Evolutionary conservation across 2,888 invertebrate species (phyloP), one percentile per base, ranked within the genome.

Genomic region (Mimas tiliae): DNA sequence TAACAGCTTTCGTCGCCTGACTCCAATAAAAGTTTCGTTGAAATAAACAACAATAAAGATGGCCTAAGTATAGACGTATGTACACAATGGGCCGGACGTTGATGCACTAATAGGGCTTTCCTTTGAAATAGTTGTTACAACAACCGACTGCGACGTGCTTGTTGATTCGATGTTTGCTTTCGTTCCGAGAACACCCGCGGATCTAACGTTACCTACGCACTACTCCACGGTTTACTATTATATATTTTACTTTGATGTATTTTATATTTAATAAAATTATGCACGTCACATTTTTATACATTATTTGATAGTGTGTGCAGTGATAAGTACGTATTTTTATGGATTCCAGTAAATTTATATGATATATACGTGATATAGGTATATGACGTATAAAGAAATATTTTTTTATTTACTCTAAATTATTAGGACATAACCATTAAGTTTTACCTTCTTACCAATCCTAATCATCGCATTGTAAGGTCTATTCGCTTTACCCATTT

Each of bases 61-160:
- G 16, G n/a, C n/a, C 51, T 51, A 52, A 65, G 47, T 51, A 50
- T 65, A 85, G 86, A 79, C 77, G 75, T 76, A 80, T 82, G 80
- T 80, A 83, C 79, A 84, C 87, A 88, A 86, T 85, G 75, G 81
- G 75, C 84, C 90, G 89, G 89, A 89, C 86, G 89, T 81, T 74
- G 78, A 82, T 81, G 83, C 83, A 84, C 85, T 87, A 88, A 89
- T 88, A 88, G 85, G 81, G 78, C 83, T 86, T 91, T 90, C 89
- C 89, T 91, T 90, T 91, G 90, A 90, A 88, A 89, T 83, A 81
- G 82, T 80, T 83, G 80, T 77, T 80, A 76, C 80, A 81, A 81
- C 81, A 84, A 79, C 81, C 76, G 72, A 14, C 45, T 14, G 14
- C 45, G 45, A 75, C 71, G 72, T 76, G 74, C 74, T 81, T 86